Base-by-base conservation (phyloP, 2,888 invertebrate species). In the Octodonta nipae region DNA sequence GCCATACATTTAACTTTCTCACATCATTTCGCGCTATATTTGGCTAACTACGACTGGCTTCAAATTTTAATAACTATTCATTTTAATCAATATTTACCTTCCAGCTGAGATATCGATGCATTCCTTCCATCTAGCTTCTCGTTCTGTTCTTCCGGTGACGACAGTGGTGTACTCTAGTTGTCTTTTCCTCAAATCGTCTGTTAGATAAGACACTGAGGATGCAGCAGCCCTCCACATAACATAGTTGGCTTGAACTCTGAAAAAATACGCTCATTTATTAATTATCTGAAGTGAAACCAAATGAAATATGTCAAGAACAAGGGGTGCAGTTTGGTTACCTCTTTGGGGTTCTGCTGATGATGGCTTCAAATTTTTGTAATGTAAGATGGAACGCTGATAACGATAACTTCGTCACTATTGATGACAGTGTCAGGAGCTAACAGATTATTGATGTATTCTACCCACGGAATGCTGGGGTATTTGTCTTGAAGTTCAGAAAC, bases 51-150 rank as follows among this genome's bases (percentile, higher is more conserved):
- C n/a, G n/a, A n/a, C n/a, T n/a, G n/a, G n/a, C n/a, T n/a, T n/a
- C n/a, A n/a, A n/a, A n/a, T n/a, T n/a, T n/a, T n/a, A n/a, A n/a
- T n/a, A n/a, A n/a, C n/a, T n/a, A n/a, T n/a, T n/a, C 20, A 20
- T 20, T 20, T 20, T 7, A n/a, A 20, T 7, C 6, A 20, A n/a
- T n/a, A n/a, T 26, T 30, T 60, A 79, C 81, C 80, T 82, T 51
- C 76, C 76, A 40, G 82, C 73, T 14, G 80, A 73, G 7, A 81
- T 77, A 44, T 84, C 84, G 13, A 84, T 77, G 55, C 89, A 91
- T 56, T 89, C 87, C 65, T 88, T 88, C 91, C 91, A 91, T 38
- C 89, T 70, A 26, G 87, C 76, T 56, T 86, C 85, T 34, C 84
- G 67, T 55, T 86, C 86, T 0, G 84, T 83, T 56, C 79, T 78